Percentiles rank a stretch among this genome's conserved stretches.
Conservation (phyloP, 2,888 invertebrate species). For the Sylvicola cinctus region DNA sequence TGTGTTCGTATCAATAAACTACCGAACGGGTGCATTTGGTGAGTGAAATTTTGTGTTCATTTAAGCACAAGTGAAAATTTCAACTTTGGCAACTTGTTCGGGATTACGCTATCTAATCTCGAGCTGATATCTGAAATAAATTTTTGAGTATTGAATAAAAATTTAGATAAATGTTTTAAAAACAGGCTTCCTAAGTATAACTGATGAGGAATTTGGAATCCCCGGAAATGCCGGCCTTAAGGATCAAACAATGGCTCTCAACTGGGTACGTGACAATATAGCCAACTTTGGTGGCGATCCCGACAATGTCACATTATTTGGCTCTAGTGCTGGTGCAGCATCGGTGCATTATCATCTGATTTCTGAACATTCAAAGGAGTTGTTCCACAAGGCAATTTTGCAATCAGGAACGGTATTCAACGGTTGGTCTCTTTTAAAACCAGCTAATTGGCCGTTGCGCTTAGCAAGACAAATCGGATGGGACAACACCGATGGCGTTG, state of each 20-base stretch:
- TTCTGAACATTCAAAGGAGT: constrained; percentile 24
- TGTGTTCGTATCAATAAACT: constrained; percentile 26
- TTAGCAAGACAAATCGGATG: constrained; percentile 16
- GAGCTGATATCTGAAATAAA: no score
- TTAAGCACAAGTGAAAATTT: no score
- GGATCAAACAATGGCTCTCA: constrained; percentile 28
- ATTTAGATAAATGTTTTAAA: no score
- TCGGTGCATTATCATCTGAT: constrained; percentile 26
- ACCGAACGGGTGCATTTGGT: constrained; percentile 27
- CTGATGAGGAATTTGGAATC: constrained; percentile 25
- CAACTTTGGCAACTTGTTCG: no score
- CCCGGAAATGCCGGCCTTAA: constrained; percentile 33
- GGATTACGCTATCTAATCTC: no score
- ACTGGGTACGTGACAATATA: constrained; percentile 30
- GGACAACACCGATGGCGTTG: constrained; percentile 19
- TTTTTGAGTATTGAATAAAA: no score
- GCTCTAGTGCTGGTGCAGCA: constrained; percentile 30
- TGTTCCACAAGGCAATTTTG: constrained; percentile 18
- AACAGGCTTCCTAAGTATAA: constrained; percentile 29
- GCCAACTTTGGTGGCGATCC: constrained; percentile 28
- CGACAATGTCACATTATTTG: constrained; percentile 29
- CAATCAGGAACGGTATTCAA: constrained; percentile 20
- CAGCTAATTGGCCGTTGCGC: constrained; percentile 14
- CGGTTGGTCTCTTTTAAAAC: constrained; percentile 16
- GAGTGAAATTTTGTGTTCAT: no score